phyloP scores from a whole-genome alignment of 2,113 vertebrate genomes.

The Tetrax tetrax region DNA sequence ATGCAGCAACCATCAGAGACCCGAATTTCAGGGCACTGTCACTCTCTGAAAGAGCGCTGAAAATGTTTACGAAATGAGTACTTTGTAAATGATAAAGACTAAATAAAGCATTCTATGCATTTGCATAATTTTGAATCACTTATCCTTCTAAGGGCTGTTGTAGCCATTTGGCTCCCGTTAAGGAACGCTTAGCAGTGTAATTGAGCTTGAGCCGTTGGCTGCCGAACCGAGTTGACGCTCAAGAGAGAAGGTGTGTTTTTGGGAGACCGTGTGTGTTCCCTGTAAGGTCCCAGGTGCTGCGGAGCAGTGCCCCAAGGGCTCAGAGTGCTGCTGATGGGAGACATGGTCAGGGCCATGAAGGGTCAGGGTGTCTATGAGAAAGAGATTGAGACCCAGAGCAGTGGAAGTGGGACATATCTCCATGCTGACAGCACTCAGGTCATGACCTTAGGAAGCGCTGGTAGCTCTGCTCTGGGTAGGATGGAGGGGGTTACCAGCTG shows the following conservation, averaged over 20 bases:
- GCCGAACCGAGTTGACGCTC: not conserved
- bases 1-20: not conserved
- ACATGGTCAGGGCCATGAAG: fast-evolving
- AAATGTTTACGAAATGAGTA: not conserved
- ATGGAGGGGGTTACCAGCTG: not conserved
- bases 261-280: fast-evolving
- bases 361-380: not conserved
- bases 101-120: not conserved
- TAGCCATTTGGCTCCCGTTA: not conserved
- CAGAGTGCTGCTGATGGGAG: not conserved
- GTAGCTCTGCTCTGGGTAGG: not conserved
- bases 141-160: conserved; percentile 17
- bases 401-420: fast-evolving
- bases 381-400: not conserved
- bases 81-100: conserved; percentile 7
- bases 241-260: not conserved
- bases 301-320: not conserved
- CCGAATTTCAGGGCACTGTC: not conserved
- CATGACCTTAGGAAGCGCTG: not conserved
- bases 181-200: not conserved
- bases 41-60: not conserved
- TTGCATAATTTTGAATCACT: conserved; percentile 47
- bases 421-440: not conserved
- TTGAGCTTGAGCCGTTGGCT: not conserved
- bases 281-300: not conserved